Evolutionary conservation across 2,888 invertebrate species (phyloP), one percentile per base, ranked within the genome.

Genomic region (Trissolcus brochymenae): DNA sequence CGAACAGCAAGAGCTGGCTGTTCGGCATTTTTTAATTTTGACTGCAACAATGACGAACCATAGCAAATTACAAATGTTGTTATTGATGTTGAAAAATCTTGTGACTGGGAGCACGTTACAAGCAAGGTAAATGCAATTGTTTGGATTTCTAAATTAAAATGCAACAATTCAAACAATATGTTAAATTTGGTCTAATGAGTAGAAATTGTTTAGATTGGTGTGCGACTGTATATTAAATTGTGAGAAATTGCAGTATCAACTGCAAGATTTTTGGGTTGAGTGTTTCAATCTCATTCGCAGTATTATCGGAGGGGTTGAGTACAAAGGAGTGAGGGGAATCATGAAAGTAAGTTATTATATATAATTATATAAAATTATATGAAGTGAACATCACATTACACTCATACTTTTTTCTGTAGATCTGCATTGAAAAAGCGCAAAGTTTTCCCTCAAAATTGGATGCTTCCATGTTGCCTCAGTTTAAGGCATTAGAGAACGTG

Each of bases 291-390:
- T 98, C 4, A 94, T 98, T 64, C 92, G 94, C 81, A 94, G 93
- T 87, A 94, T 97, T 51, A 95, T 98, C 83, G 94, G 95, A 46
- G 94, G 95, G 70, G 98, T 98, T 1, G 97, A 98, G 89, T 98
- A 98, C 87, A 98, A 98, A 90, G 98, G 96, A 14, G 96, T 97
- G 0, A 90, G 96, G 81, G 96, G 96, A 91, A 95, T 97, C 72
- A 96, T 97, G 95, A 96, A 96, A 91, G 95, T 94, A 88, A 84
- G 16, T 51, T 6, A 17, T 50, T 50, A 16, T 2, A 6, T 14
- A 50, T 50, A 3, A 50, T n/a, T 50, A 2, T 17, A 60, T 50
- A 40, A 51, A 21, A n/a, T n/a, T n/a, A n/a, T n/a, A n/a, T n/a
- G n/a, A n/a, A n/a, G n/a, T n/a, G n/a, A n/a, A n/a, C n/a, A n/a